Evolutionary conservation across 2,797 vertebrate genomes (phyloP).

Genomic region (Eupleurogrammus muticus): DNA sequence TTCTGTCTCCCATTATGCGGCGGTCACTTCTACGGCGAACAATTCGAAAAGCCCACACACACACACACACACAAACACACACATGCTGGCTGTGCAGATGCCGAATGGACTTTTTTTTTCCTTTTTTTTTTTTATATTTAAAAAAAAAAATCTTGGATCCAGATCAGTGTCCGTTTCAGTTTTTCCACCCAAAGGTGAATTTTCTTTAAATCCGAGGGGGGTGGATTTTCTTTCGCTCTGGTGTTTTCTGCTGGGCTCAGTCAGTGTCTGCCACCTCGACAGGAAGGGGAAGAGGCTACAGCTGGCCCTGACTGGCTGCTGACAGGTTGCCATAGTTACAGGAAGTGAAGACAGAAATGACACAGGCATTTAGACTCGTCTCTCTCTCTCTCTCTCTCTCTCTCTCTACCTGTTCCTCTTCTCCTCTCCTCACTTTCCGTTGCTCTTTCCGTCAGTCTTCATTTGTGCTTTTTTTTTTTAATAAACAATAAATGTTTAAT

Average conservation of each 20-base stretch:
- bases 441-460: conserved; percentile 56
- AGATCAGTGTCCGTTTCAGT: conserved; percentile 3
- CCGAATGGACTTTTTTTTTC: conserved; percentile 15
- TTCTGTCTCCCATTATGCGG: conserved; percentile 36
- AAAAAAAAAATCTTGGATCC: conserved; percentile 24
- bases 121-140: too few species aligned
- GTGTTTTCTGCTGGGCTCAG: conserved; percentile 60
- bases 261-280: conserved; percentile 78
- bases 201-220: conserved; percentile 30
- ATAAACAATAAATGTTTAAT: not conserved
- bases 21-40: conserved; percentile 40
- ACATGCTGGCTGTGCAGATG: conserved; percentile 20
- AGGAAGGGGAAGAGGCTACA: conserved; percentile 85
- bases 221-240: conserved; percentile 46
- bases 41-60: conserved; percentile 10
- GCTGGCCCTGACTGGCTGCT: conserved; percentile 82
- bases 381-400: conserved; percentile 54
- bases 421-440: conserved; percentile 58
- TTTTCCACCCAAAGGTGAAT: conserved; percentile 35
- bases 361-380: conserved; percentile 70
- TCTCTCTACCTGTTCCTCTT: conserved; percentile 69
- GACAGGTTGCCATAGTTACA: conserved; percentile 86
- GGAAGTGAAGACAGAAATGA: conserved; percentile 84
- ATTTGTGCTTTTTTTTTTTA: conserved; percentile 21
- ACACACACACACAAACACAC: not conserved